Conservation (phyloP, 2,113 vertebrate genomes). For the Zootoca vivipara region DNA sequence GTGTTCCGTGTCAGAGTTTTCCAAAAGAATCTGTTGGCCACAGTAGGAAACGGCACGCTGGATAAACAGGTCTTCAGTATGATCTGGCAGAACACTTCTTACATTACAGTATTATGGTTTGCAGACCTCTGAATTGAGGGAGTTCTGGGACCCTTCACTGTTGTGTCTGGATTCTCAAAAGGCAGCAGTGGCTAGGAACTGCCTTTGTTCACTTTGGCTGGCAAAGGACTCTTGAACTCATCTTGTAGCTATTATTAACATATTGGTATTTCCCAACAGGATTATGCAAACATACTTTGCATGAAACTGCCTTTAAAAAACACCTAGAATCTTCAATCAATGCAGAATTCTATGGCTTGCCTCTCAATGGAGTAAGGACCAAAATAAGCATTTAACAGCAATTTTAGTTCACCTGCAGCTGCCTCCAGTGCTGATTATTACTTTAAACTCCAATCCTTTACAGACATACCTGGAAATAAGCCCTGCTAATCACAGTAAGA, state of each 20-base stretch:
- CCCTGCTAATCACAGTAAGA: background rate
- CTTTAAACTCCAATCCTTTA: background rate
- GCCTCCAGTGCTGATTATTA: background rate
- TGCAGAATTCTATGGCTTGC: background rate
- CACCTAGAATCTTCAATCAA: background rate
- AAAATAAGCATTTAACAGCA: background rate
- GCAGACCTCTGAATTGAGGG: background rate
- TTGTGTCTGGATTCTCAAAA: background rate
- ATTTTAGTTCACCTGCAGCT: background rate
- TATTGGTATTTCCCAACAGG: background rate
- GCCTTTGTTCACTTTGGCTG: background rate
- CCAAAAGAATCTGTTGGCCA: background rate
- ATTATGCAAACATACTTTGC: background rate
- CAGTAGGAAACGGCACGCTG: background rate
- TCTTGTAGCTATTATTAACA: background rate
- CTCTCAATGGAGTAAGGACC: background rate
- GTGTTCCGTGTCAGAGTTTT: background rate
- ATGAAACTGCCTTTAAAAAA: background rate
- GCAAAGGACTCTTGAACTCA: background rate
- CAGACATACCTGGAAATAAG: background rate
- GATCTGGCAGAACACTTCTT: background rate
- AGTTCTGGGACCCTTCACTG: background rate
- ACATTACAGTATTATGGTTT: background rate
- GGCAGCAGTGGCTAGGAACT: background rate
- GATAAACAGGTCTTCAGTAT: background rate